Evolutionary conservation across 2,888 invertebrate species (phyloP), one percentile per base, ranked within the genome.

Genomic region (Drosophila crucigera): DNA sequence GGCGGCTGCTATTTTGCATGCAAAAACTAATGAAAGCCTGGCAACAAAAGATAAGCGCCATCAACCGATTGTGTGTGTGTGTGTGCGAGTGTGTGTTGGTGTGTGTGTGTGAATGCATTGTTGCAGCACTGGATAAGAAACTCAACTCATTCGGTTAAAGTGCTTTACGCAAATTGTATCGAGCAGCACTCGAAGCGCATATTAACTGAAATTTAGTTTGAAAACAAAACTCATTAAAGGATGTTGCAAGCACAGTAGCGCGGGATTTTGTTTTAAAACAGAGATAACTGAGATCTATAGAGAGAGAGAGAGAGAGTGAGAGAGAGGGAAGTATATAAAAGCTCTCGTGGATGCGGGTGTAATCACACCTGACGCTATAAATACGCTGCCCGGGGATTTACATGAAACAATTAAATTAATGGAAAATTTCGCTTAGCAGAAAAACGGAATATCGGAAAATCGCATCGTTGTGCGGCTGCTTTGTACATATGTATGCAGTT

Each of bases 141-240:
- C 79, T 59, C 86, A 62, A 76, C 84, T 81, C 79, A 83, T 89
- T 89, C 81, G 68, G 80, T 68, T 87, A 73, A 83, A 85, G 86
- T 81, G 84, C 73, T 83, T 66, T 54, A 69, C 71, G 73, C 80
- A 86, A 86, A 82, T 86, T 89, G 84, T 84, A 89, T 89, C 67
- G 85, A 82, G 83, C 68, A 61, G 67, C 71, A 55, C 68, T 81
- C 63, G 70, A 77, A 75, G 73, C 79, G 87, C 76, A 84, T 90
- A 84, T 90, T 89, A 87, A 89, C 89, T 78, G 78, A 82, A 87
- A 76, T 87, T 83, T 73, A 90, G 89, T 87, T 79, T 67, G 56
- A 66, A 82, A 87, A 87, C 86, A 87, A 91, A 87, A 89, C 85
- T 89, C 86, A 87, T 87, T 87, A 84, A 90, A 77, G 59, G 78